Base-by-base conservation (phyloP, 2,113 vertebrate genomes). In the Pelvicachromis taeniatus region DNA sequence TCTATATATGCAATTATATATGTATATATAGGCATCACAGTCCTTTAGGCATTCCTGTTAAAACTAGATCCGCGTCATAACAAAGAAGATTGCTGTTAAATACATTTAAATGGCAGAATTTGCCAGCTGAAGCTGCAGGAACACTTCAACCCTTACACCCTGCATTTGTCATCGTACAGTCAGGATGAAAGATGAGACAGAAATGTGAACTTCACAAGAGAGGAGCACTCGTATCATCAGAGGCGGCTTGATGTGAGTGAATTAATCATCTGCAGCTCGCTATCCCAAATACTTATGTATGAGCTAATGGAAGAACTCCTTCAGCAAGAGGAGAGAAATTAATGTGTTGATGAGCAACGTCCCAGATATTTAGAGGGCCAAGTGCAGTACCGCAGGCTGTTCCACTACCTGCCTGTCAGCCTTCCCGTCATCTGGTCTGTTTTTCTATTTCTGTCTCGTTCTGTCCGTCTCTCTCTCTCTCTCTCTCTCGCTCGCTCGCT, bases 271-370 rank as follows among this genome's bases (percentile, higher is more conserved):
- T 19, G 77, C 88, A 26, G 40, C 55, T 81, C 31, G 19, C 82
- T 35, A 40, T 89, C 82, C 89, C 83, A 84, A 89, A 91, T 85
- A 87, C 86, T 89, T 83, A 53, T 78, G 87, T 53, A 84, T 89
- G 85, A 93, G 90, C 88, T 91, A 89, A 90, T 91, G 89, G 89
- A 93, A 89, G 84, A 88, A 59, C 77, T 89, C 73, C 55, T 91
- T 63, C 85, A 84, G 88, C 61, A 75, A 12, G 48, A 79, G 73
- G 78, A 52, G 63, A 29, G 85, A 91, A 86, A 91, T 87, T 10
- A 78, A 78, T 86, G 89, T 19, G 88, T 86, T 89, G 92, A 93
- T 87, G 90, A 91, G 91, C 85, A 90, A 79, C 31, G 85, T 79
- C 90, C 88, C 87, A 89, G 85, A 94, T 92, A 93, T 89, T 83